A percentile compares a stretch with the other conserved stretches of the same genome.
Conservation (phyloP, 2,888 invertebrate genomes). For the Ochlodes sylvanus region DNA sequence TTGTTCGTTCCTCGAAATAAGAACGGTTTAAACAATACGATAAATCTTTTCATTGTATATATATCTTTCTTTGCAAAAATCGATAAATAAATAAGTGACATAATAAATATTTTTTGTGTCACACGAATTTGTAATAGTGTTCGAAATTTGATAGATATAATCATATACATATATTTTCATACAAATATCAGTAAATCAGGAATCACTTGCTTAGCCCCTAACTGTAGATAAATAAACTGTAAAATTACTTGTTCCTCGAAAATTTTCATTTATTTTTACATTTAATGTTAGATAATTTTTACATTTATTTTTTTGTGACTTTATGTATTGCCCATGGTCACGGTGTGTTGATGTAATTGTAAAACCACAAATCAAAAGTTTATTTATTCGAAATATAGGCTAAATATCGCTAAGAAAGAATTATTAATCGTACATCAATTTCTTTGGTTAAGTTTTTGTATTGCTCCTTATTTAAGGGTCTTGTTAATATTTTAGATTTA, state of each 20-base stretch:
- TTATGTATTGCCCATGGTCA: slow-evolving; percentile 25
- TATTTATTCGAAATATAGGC: slow-evolving; percentile 35
- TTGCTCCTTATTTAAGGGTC: slow-evolving; percentile 1
- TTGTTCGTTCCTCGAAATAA: no score
- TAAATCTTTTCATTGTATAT: no score
- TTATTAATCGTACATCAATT: slow-evolving; percentile 11
- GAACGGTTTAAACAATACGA: no score
- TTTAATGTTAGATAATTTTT: slow-evolving; percentile 25
- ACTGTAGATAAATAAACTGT: slow-evolving; percentile 31
- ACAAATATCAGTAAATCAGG: slow-evolving; percentile 16
- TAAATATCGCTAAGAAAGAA: slow-evolving; percentile 29
- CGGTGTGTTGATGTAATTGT: slow-evolving; percentile 21
- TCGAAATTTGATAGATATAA: slow-evolving; percentile 21
- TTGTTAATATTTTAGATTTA: slow-evolving; percentile 16
- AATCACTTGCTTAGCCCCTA: slow-evolving; percentile 17
- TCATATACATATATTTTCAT: slow-evolving; percentile 13
- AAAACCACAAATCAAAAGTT: slow-evolving; percentile 22
- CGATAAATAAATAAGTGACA: neutral
- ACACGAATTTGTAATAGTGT: slow-evolving; percentile 1
- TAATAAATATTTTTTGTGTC: slow-evolving; percentile 7
- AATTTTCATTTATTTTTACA: slow-evolving; percentile 35
- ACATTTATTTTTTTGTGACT: slow-evolving; percentile 10
- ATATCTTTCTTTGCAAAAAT: no score
- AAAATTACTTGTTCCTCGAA: slow-evolving; percentile 32
- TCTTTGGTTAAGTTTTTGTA: slow-evolving; percentile 30